These are phyloP conservation scores for Zapornia atra DNA, from an alignment of 2,113 vertebrate genomes.

Conservation along the genomic window DNA sequence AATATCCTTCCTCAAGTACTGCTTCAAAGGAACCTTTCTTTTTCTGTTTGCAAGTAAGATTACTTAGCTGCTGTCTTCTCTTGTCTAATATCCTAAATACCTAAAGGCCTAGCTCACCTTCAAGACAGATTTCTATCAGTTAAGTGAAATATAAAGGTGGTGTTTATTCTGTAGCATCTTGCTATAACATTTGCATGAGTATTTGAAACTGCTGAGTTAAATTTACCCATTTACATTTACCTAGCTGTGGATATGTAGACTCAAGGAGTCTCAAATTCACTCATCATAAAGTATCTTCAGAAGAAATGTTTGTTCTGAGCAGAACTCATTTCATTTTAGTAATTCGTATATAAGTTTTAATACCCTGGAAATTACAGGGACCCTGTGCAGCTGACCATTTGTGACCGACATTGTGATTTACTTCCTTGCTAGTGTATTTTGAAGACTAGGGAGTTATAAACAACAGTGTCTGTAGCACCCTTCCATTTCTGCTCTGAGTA, in stretches of 20 bases:
- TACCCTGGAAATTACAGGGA: neutral
- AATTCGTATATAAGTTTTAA: neutral
- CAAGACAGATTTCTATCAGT: neutral
- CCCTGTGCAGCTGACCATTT: neutral
- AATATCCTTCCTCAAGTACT: neutral
- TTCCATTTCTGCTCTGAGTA: neutral
- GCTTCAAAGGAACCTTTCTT: neutral
- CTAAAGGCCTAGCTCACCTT: neutral
- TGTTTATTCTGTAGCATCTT: neutral
- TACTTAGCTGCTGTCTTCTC: neutral
- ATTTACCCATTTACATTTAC: neutral
- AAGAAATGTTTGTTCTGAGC: neutral
- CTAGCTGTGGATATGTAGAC: neutral
- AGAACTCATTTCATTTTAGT: neutral
- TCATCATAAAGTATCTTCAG: neutral
- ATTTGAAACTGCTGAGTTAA: neutral
- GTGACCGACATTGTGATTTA: neutral
- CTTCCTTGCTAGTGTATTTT: neutral
- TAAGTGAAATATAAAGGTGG: neutral
- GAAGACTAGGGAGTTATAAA: neutral
- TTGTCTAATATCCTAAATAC: neutral
- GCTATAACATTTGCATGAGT: neutral
- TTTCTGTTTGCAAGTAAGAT: neutral
- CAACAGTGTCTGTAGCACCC: neutral
- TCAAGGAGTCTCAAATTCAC: neutral